Base-by-base conservation (phyloP, 2,113 vertebrate genomes). In the Apteryx owenii region DNA sequence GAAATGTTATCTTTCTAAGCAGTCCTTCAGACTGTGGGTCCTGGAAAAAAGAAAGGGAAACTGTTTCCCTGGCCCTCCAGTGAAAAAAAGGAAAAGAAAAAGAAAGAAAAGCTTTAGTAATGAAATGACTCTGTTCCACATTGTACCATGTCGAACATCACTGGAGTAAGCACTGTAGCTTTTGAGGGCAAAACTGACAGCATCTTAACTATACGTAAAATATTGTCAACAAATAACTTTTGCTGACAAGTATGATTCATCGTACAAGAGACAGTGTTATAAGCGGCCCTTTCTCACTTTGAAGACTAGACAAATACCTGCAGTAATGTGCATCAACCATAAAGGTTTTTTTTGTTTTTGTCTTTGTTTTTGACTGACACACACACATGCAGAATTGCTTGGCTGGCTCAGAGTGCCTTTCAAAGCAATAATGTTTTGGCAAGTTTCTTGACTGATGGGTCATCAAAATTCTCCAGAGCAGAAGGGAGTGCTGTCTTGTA, bases 391-490 rank as follows among this genome's bases (percentile, higher is more conserved):
- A 29, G 44, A 58, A 53, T 78, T 77, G 61, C 33, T 73, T 29
- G 26, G 4, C 25, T 50, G 25, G 7, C 28, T 91, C 8, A 38
- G 48, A 73, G 22, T 66, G 17, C 53, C 53, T 89, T 89, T 80
- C 84, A 69, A 81, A 95, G 85, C 48, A 76, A 76, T 72, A 86
- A 83, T 68, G 33, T 89, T 91, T 89, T 84, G 64, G 26, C 69
- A 81, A 93, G 64, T 50, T 44, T 48, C 58, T 89, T 92, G 78
- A 92, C 46, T 56, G 38, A 95, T 64, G 17, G 28, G 33, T 78
- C 61, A 81, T 96, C 88, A 80, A 26, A 89, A 71, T 64, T 91
- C 51, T 93, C 70, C 56, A n/a, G 31, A 62, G 78, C 28, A 62
- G 68, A 91, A 86, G 18, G 33, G 9, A 77, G 5, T 58, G 44